Evolutionary conservation across 2,888 invertebrate species (phyloP), one percentile per base, ranked within the genome.

Genomic region (Willowsia nigromaculata): DNA sequence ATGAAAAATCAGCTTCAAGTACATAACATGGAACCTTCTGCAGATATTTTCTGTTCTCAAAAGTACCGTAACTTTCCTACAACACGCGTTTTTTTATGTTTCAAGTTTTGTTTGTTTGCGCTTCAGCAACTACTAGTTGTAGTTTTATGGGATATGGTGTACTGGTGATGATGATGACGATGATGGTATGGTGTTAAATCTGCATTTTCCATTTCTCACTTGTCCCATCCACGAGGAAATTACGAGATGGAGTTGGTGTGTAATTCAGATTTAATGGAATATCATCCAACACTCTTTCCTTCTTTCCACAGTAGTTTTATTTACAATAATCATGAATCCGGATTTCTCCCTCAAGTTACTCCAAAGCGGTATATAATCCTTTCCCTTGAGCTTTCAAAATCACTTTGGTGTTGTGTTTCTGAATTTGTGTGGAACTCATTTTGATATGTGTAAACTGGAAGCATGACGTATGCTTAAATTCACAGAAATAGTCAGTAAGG

Each of bases 151-250:
- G 56, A 56, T 56, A 50, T 50, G 15, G 11, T 9, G 47, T 15
- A 13, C n/a, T 2, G 33, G 33, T 33, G 15, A 33, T 30, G 33
- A 65, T 62, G 62, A 47, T 62, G 85, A 71, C 76, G 76, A 53
- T 74, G 78, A 78, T 78, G 65, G 65, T 59, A 40, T 85, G 80
- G 86, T 86, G 86, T 81, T 86, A 86, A 86, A 86, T 86, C 86
- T 86, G 86, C 86, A 86, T 86, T 86, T 86, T 81, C 86, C 86
- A 86, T 86, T 68, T 86, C 86, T 86, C 85, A 78, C 86, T 81
- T 86, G 65, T 78, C 74, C 85, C 53, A 86, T 80, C 80, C 30
- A 68, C 50, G 40, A 27, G 80, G 56, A 80, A 86, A 81, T n/a
- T 78, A 78, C 85, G 78, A 86, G 80, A 80, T 86, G 78, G n/a